A percentile compares a stretch with the other conserved stretches of the same genome.
These are phyloP conservation scores for Pasiphila rectangulata DNA, from an alignment of 2,888 invertebrate genomes.

Conservation along the genomic window DNA sequence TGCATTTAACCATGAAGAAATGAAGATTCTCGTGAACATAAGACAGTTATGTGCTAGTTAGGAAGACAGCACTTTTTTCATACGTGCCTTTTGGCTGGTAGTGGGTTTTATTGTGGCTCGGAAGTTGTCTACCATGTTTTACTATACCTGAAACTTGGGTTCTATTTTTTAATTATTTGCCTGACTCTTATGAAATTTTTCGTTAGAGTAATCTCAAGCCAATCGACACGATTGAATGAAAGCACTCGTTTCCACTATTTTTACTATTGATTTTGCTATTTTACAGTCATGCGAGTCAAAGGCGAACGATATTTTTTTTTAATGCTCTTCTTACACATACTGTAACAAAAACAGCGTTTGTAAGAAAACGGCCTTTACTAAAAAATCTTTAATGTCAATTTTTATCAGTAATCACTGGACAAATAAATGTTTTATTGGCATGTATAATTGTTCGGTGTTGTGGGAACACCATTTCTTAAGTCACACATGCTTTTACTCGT, in stretches of 20 bases:
- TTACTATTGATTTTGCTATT: neutral
- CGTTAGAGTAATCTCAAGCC: no score
- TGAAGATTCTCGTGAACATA: constrained; percentile 42
- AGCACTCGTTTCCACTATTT: no score
- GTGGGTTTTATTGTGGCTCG: no score
- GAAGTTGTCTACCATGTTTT: no score
- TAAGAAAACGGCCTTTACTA: neutral
- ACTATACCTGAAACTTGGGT: no score
- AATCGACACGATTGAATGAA: no score
- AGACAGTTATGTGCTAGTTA: constrained; percentile 42
- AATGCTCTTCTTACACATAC: no score
- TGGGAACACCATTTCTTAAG: constrained; percentile 37
- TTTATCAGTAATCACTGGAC: constrained; percentile 47
- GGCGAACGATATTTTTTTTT: no score
- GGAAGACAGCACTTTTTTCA: neutral
- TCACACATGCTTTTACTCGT: constrained; percentile 7
- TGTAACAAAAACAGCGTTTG: neutral
- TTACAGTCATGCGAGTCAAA: no score
- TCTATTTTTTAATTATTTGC: no score
- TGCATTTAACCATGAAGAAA: constrained; percentile 39
- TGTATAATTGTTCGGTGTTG: constrained; percentile 42
- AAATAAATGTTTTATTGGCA: constrained; percentile 25
- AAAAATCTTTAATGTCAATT: constrained; percentile 42
- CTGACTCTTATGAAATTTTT: no score
- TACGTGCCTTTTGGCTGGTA: no score